phyloP scores from a whole-genome alignment of 2,888 invertebrate genomes.

The Parnassius mnemosyne region DNA sequence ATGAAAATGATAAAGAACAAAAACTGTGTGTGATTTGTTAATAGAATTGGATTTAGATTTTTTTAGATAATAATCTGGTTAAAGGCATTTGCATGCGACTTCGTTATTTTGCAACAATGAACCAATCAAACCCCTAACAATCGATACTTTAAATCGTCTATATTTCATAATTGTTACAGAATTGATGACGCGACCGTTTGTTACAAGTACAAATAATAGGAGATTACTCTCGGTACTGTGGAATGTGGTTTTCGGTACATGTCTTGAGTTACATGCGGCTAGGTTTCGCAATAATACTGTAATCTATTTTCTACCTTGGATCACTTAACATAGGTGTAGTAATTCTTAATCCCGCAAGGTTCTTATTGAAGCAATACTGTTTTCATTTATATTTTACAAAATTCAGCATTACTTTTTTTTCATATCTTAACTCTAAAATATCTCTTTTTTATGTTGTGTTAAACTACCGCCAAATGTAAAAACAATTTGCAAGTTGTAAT shows the following conservation, averaged over 20 bases:
- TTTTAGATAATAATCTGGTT: neutral
- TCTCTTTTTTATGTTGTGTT: too few relatives aligned
- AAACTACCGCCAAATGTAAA: too few relatives aligned
- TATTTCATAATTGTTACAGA: neutral
- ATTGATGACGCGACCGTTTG: conserved; percentile 1
- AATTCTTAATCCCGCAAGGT: too few relatives aligned
- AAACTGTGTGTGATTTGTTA: neutral
- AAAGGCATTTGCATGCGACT: neutral
- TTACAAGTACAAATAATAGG: conserved; percentile 23
- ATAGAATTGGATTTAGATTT: neutral
- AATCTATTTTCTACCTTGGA: conserved; percentile 13
- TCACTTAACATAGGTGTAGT: neutral
- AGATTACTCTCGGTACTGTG: conserved; percentile 28
- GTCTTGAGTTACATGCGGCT: conserved; percentile 22
- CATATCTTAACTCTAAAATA: too few relatives aligned
- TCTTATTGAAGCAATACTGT: too few relatives aligned
- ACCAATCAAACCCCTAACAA: neutral
- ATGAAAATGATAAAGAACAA: neutral
- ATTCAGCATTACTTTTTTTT: too few relatives aligned
- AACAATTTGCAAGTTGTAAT: too few relatives aligned
- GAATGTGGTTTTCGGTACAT: conserved; percentile 30
- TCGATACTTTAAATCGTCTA: neutral
- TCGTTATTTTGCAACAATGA: neutral
- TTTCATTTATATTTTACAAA: too few relatives aligned
- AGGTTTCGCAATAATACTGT: conserved; percentile 15